These are phyloP conservation scores for Anoplophora glabripennis DNA, from an alignment of 1,140 invertebrate genomes.

Conservation along the genomic window DNA sequence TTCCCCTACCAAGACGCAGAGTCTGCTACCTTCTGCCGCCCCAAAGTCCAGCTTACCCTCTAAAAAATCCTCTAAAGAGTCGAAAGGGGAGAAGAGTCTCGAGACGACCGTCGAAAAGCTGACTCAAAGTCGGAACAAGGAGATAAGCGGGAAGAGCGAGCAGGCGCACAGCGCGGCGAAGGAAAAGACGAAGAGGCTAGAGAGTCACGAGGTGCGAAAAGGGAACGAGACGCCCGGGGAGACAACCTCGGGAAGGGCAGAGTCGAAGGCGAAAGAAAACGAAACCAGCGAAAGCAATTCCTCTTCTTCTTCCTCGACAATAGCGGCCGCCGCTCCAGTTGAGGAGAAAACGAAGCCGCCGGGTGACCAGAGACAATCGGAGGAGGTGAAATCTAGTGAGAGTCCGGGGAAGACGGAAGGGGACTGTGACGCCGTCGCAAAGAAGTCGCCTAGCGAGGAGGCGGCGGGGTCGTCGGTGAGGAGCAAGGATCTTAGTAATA, in stretches of 20 bases:
- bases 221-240: not conserved
- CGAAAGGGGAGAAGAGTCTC: constrained; percentile 45
- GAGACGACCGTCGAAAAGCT: constrained; percentile 45
- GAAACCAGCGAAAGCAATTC: too few relatives aligned
- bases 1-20: not conserved
- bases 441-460: too few relatives aligned
- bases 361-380: too few relatives aligned
- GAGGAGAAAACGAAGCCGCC: too few relatives aligned
- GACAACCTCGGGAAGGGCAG: not conserved
- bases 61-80: constrained; percentile 29
- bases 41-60: constrained; percentile 13
- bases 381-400: too few relatives aligned
- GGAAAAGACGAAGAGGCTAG: not conserved
- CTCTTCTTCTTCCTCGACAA: too few relatives aligned
- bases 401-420: too few relatives aligned
- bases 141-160: constrained; percentile 6
- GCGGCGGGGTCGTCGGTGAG: too few relatives aligned
- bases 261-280: too few relatives aligned
- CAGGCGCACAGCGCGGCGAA: not conserved
- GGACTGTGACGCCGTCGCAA: too few relatives aligned
- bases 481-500: constrained; percentile 7
- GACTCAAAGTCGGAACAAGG: constrained; percentile 36
- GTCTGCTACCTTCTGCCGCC: not conserved
- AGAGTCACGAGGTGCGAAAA: not conserved
- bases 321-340: too few relatives aligned